Conservation (phyloP, 2,113 vertebrate species). For the Benitochromis conjunctus region DNA sequence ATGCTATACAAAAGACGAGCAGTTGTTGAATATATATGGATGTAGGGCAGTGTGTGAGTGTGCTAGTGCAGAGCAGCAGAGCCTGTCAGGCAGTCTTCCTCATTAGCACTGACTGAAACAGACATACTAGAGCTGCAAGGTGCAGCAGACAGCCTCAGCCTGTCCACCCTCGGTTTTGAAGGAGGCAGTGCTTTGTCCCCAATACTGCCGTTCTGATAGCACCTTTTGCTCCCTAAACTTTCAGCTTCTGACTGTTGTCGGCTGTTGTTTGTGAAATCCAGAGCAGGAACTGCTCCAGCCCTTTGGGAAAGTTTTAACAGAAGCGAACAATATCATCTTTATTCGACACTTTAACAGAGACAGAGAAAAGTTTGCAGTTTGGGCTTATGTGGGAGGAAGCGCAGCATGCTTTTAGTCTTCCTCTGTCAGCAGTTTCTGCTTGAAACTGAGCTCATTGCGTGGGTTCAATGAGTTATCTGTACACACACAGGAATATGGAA, state of each 20-base stretch:
- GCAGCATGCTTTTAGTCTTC: conserved; percentile 27
- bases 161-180: not conserved
- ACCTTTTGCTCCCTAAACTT: not conserved
- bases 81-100: conserved; percentile 26
- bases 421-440: conserved; percentile 52
- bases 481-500: conserved; percentile 18
- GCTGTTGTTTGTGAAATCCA: not conserved
- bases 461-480: conserved; percentile 46
- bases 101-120: conserved; percentile 38
- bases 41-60: not conserved
- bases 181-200: not conserved
- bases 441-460: conserved; percentile 30
- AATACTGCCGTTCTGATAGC: not conserved
- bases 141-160: not conserved
- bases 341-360: not conserved
- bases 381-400: conserved; percentile 34
- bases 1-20: not conserved
- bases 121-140: not conserved
- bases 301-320: conserved; percentile 16
- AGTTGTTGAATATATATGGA: conserved; percentile 35
- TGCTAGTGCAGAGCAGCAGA: not conserved
- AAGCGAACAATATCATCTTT: not conserved
- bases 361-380: conserved; percentile 12
- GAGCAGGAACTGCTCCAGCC: not conserved
- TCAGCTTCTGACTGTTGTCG: not conserved